Conservation (phyloP, 2,797 vertebrate genomes). For the Notolabrus celidotus region DNA sequence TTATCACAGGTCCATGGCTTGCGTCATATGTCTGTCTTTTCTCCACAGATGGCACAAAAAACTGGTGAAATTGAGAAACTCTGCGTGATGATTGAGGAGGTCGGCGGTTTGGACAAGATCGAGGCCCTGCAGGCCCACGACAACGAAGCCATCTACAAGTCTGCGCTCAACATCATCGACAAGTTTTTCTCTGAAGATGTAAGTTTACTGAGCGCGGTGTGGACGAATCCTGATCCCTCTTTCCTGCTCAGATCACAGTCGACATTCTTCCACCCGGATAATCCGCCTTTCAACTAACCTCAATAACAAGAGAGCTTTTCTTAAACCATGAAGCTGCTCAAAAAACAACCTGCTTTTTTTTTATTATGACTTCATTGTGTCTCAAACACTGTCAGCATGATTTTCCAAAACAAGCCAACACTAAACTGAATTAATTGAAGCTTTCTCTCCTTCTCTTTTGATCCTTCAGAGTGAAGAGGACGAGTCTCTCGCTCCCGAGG, state of each 20-base stretch:
- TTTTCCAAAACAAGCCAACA: background rate
- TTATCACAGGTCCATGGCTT: background rate
- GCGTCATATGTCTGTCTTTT: background rate
- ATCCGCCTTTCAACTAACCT: too few relatives aligned
- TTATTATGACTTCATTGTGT: too few relatives aligned
- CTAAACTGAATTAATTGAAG: too few relatives aligned
- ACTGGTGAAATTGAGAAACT: slow-evolving; percentile 90
- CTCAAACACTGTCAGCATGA: background rate
- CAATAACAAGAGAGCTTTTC: too few relatives aligned
- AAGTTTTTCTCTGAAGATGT: slow-evolving; percentile 93
- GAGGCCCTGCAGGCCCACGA: slow-evolving; percentile 92
- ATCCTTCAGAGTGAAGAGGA: slow-evolving; percentile 86
- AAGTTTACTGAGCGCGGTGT: too few relatives aligned
- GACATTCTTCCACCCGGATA: too few relatives aligned
- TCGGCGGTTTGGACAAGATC: slow-evolving; percentile 91
- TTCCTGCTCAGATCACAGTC: too few relatives aligned
- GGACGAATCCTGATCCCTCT: too few relatives aligned
- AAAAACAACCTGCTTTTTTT: too few relatives aligned
- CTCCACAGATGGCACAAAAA: slow-evolving; percentile 88
- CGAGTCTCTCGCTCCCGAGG: slow-evolving; percentile 87
- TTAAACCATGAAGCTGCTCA: too few relatives aligned
- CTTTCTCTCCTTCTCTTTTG: slow-evolving; percentile 1
- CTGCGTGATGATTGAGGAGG: slow-evolving; percentile 92
- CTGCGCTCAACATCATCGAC: slow-evolving; percentile 90
- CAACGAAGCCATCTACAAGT: slow-evolving; percentile 91